These are phyloP conservation scores for Anseranas semipalmata DNA, from an alignment of 2,113 vertebrate genomes.

Conservation along the genomic window DNA sequence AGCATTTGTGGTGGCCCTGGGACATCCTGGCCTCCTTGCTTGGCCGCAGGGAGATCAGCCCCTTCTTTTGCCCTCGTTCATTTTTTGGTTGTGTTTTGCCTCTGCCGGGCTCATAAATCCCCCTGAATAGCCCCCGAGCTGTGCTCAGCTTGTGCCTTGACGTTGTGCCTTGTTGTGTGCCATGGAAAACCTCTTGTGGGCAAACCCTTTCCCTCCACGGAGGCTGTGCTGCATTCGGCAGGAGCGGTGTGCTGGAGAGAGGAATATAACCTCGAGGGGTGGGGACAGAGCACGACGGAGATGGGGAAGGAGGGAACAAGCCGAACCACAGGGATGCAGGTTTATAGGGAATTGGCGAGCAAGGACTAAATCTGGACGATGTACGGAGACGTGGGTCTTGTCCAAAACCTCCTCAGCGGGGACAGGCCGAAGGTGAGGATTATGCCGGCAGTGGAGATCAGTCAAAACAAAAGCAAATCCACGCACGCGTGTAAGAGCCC, in stretches of 20 bases:
- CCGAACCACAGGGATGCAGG: background rate
- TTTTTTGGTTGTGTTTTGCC: background rate
- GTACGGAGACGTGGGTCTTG: rapidly evolving
- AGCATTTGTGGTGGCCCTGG: rapidly evolving
- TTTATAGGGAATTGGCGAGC: background rate
- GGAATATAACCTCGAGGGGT: background rate
- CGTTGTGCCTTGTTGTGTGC: background rate
- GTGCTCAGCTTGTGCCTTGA: background rate
- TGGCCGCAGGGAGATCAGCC: background rate
- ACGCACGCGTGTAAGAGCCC: rapidly evolving
- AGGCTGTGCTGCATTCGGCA: background rate
- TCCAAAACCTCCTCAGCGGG: background rate
- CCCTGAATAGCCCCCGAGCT: background rate
- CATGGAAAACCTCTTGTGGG: background rate
- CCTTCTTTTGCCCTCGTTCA: background rate
- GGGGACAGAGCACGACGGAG: background rate
- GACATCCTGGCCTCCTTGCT: background rate
- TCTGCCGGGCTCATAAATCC: background rate
- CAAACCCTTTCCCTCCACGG: background rate
- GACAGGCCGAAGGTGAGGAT: background rate
- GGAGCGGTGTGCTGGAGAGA: background rate
- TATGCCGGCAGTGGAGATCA: background rate
- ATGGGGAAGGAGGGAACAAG: background rate
- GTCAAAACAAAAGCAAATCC: background rate
- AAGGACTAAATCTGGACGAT: background rate